Evolutionary conservation across 2,113 vertebrate genomes (phyloP).

Genomic region (Engraulis encrasicolus): DNA sequence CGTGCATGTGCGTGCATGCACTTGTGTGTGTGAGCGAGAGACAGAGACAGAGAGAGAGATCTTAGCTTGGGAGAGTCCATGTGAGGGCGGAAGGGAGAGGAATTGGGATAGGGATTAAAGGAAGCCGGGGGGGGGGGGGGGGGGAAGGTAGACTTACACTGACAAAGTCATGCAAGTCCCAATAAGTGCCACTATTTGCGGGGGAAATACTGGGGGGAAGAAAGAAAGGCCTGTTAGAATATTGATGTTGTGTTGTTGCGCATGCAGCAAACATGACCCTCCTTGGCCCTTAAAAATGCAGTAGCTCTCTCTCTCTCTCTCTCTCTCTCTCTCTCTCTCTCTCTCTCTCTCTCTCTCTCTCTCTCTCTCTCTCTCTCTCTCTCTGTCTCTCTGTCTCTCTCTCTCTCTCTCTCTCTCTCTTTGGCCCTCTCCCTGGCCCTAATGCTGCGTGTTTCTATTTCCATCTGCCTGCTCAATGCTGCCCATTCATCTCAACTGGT

Average conservation of each 20-base stretch:
- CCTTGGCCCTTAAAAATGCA: background rate
- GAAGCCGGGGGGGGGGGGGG: background rate
- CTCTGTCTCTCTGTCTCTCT: background rate
- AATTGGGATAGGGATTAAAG: background rate
- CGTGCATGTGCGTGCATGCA: no score
- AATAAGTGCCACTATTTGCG: background rate
- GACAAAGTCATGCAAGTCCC: background rate
- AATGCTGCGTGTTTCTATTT: background rate
- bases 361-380: no score
- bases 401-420: background rate
- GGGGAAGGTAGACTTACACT: background rate
- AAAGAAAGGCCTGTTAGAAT: background rate
- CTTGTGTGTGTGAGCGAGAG: no score
- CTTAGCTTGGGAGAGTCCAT: background rate
- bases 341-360: background rate
- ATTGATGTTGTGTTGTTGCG: background rate
- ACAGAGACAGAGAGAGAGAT: background rate
- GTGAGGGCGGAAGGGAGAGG: background rate
- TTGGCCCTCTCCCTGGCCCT: no score
- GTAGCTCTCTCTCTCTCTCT: background rate
- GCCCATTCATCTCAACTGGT: background rate
- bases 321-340: background rate
- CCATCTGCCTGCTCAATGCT: background rate
- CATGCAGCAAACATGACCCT: background rate
- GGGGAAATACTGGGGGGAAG: background rate